A percentile compares a stretch with the other conserved stretches of the same genome.
Evolutionary conservation across 2,888 invertebrate genomes (phyloP).

Genomic region (Drosophila pseudotakahashii): DNA sequence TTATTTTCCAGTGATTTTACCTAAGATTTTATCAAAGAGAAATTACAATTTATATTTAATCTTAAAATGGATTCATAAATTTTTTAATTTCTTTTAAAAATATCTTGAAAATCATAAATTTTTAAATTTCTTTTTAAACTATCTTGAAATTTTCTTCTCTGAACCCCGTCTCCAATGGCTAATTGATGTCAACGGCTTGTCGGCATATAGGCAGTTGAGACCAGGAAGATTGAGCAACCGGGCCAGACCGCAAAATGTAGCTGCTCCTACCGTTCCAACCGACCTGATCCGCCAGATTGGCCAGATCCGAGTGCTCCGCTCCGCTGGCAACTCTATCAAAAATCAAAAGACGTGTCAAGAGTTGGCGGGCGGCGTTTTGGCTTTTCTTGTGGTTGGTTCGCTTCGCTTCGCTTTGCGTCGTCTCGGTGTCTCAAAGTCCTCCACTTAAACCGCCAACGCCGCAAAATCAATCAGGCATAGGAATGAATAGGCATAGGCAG

Average conservation of each 20-base stretch:
- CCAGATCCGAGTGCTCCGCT: slow-evolving; percentile 26
- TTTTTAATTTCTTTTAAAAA: background rate
- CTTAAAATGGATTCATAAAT: no score
- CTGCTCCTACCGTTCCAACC: slow-evolving; percentile 18
- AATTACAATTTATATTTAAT: no score
- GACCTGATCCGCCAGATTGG: slow-evolving; percentile 6
- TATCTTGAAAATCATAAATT: background rate
- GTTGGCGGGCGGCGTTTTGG: slow-evolving; percentile 43
- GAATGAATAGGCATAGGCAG: slow-evolving; percentile 30
- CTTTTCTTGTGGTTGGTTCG: slow-evolving; percentile 66
- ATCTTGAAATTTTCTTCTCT: slow-evolving; percentile 13
- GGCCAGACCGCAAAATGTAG: slow-evolving; percentile 65
- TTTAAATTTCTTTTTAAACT: background rate
- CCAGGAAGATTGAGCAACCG: slow-evolving; percentile 76
- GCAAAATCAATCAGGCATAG: slow-evolving; percentile 73
- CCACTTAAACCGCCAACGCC: slow-evolving; percentile 60
- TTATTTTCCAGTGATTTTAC: no score
- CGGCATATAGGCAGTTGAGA: slow-evolving; percentile 48
- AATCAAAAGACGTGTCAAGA: slow-evolving; percentile 67
- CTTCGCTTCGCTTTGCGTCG: slow-evolving; percentile 1
- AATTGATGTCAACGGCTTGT: slow-evolving; percentile 78
- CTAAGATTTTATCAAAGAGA: no score
- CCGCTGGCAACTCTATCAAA: slow-evolving; percentile 64
- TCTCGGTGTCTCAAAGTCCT: slow-evolving; percentile 38
- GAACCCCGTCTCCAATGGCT: slow-evolving; percentile 45